These are phyloP conservation scores for Pachyrhynchus sulphureomaculatus DNA, from an alignment of 1,140 invertebrate genomes.

Conservation along the genomic window DNA sequence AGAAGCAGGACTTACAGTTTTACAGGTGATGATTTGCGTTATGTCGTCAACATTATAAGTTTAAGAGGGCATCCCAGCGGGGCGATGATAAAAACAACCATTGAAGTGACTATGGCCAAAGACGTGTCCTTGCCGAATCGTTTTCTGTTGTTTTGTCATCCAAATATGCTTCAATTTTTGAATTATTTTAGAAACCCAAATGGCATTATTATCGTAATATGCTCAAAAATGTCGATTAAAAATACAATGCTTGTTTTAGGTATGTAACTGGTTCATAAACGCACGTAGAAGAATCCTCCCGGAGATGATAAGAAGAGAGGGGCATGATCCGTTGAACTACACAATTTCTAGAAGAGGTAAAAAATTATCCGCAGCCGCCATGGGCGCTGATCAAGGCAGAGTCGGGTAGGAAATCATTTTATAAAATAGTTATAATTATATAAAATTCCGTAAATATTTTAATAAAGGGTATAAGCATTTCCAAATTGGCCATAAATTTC, in stretches of 20 bases:
- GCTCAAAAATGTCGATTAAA: too few species aligned
- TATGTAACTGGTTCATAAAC: slow-evolving; percentile 98
- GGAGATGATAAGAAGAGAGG: slow-evolving; percentile 88
- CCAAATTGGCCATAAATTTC: too few species aligned
- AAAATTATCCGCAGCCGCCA: slow-evolving; percentile 55
- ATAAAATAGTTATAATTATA: not conserved
- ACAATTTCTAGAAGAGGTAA: slow-evolving; percentile 89
- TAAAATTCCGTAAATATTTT: too few species aligned
- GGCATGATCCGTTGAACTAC: slow-evolving; percentile 86
- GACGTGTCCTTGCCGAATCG: too few species aligned
- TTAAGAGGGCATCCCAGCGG: too few species aligned
- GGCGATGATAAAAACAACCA: too few species aligned
- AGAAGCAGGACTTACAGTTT: slow-evolving; percentile 82
- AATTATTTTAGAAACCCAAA: too few species aligned
- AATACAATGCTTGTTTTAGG: slow-evolving; percentile 65
- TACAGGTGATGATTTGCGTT: slow-evolving; percentile 52
- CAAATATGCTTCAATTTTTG: too few species aligned
- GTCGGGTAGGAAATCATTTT: slow-evolving; percentile 30
- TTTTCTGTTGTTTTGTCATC: too few species aligned
- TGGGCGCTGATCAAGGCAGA: slow-evolving; percentile 43
- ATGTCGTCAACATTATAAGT: not conserved
- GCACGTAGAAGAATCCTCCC: slow-evolving; percentile 87
- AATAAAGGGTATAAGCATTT: too few species aligned
- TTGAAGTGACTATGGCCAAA: too few species aligned
- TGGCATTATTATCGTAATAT: too few species aligned